Percentiles rank a stretch among this genome's conserved stretches.
phyloP scores from a whole-genome alignment of 2,888 invertebrate genomes.

The Drosophila setosimentum region DNA sequence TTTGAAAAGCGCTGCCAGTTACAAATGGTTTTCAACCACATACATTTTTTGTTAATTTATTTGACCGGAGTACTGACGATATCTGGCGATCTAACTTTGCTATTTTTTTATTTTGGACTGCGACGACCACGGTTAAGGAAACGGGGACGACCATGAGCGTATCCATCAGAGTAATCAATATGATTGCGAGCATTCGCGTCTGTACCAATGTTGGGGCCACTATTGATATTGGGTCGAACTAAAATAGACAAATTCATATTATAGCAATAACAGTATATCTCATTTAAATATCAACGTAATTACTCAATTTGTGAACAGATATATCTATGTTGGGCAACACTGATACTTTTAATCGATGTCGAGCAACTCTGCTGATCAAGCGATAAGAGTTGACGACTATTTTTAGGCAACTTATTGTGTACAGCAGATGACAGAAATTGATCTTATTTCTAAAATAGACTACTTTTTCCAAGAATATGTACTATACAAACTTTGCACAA shows the following conservation, averaged over 20 bases:
- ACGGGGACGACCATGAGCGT: too few relatives aligned
- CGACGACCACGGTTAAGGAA: too few relatives aligned
- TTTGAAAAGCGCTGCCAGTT: too few relatives aligned
- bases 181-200: too few relatives aligned
- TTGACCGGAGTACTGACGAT: too few relatives aligned
- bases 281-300: background rate
- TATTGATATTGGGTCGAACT: slow-evolving; percentile 53
- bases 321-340: background rate
- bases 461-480: background rate
- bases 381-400: background rate
- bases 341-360: background rate
- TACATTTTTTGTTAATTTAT: too few relatives aligned
- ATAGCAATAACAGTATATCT: background rate
- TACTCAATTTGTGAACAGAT: background rate
- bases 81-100: too few relatives aligned
- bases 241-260: background rate
- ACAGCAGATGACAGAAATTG: background rate
- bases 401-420: too few relatives aligned
- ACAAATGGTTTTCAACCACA: too few relatives aligned
- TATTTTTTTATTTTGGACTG: too few relatives aligned
- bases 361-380: background rate
- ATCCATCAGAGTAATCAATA: too few relatives aligned
- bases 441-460: background rate
- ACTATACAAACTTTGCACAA: background rate
- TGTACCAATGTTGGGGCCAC: slow-evolving; percentile 48